A percentile compares a stretch with the other conserved stretches of the same genome.
Evolutionary conservation across 2,113 vertebrate genomes (phyloP).

Genomic region (Globicephala melas): DNA sequence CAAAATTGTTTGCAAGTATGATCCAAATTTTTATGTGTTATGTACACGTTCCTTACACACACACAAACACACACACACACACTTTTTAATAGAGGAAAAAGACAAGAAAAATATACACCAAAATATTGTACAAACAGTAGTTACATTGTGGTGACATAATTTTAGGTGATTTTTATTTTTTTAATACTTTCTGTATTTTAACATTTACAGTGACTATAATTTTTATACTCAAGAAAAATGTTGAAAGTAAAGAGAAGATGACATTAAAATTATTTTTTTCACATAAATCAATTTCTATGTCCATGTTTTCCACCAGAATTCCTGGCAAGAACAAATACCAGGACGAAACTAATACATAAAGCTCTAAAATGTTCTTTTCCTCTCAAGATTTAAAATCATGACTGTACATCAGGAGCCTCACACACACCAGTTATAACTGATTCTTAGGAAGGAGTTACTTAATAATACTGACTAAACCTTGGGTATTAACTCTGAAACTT

Average conservation of each 20-base stretch:
- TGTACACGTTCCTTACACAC: background rate
- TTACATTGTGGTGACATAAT: background rate
- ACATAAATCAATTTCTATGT: slow-evolving; percentile 34
- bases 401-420: background rate
- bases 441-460: background rate
- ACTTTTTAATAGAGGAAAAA: background rate
- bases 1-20: background rate
- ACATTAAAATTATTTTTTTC: background rate
- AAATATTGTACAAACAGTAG: background rate
- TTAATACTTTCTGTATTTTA: slow-evolving; percentile 23
- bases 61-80: background rate
- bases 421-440: background rate
- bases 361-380: background rate
- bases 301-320: background rate
- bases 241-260: background rate
- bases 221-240: background rate
- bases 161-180: slow-evolving; percentile 32
- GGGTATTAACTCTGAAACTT: background rate
- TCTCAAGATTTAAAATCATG: background rate
- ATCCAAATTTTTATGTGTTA: background rate
- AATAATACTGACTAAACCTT: background rate
- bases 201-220: background rate
- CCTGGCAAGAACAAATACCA: slow-evolving; percentile 18
- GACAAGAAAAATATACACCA: background rate
- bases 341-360: background rate